These are phyloP conservation scores for Chrysochloris asiatica DNA, from an alignment of 2,113 vertebrate genomes.

Conservation along the genomic window DNA sequence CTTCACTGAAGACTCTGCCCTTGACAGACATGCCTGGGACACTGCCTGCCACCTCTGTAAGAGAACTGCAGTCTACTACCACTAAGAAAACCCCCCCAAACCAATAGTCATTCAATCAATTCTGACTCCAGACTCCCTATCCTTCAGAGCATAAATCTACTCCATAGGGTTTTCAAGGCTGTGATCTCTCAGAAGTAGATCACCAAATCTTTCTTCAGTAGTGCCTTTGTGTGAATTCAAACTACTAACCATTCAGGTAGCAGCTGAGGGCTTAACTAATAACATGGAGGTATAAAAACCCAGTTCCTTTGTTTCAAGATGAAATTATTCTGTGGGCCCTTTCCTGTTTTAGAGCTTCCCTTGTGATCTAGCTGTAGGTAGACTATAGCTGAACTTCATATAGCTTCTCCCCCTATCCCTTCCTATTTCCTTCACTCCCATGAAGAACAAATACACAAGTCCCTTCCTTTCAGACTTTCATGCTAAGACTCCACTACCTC, in stretches of 20 bases:
- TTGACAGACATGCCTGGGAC: background rate
- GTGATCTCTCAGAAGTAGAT: background rate
- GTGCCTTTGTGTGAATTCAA: background rate
- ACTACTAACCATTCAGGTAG: background rate
- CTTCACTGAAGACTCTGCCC: background rate
- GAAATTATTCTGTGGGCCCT: background rate
- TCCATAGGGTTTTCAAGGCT: background rate
- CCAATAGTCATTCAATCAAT: background rate
- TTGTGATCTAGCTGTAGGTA: background rate
- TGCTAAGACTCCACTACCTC: background rate
- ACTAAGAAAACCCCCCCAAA: background rate
- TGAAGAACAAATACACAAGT: background rate
- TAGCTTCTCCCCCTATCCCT: background rate
- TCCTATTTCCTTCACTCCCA: background rate
- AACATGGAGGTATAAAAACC: background rate
- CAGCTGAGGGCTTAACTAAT: background rate
- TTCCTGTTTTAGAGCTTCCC: background rate
- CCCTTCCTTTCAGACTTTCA: background rate
- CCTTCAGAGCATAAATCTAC: background rate
- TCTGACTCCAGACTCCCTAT: background rate
- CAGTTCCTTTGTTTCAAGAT: background rate
- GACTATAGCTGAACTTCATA: background rate
- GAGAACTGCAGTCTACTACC: background rate
- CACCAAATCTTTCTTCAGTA: background rate
- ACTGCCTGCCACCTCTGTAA: background rate